A percentile compares a stretch with the other conserved stretches of the same genome.
phyloP scores from a whole-genome alignment of 2,797 vertebrate species.

The Meda fulgida region DNA sequence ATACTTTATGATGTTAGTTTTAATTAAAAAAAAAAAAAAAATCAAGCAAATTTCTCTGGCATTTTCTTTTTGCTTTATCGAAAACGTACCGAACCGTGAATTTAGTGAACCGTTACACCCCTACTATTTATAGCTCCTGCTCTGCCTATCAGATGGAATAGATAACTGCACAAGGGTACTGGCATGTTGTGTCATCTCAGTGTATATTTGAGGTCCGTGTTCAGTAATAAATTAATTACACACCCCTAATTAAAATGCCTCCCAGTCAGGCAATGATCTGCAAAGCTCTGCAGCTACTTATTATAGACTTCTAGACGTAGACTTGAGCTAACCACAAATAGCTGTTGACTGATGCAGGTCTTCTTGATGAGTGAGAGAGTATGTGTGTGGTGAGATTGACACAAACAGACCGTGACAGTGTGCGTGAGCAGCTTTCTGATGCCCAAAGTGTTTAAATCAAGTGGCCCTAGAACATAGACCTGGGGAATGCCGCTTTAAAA shows the following conservation, averaged over 20 bases:
- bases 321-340: slow-evolving; percentile 18
- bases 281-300: slow-evolving; percentile 13
- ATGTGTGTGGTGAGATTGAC: not conserved
- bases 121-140: not conserved
- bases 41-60: too few relatives aligned
- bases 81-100: too few relatives aligned
- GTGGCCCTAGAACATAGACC: not conserved
- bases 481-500: not conserved
- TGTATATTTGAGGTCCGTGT: slow-evolving; percentile 17
- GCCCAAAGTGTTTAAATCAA: not conserved
- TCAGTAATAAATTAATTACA: slow-evolving; percentile 36
- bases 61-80: too few relatives aligned
- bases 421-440: not conserved
- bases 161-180: not conserved
- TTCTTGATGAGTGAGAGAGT: not conserved
- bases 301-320: slow-evolving; percentile 1
- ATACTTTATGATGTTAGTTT: too few relatives aligned
- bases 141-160: not conserved
- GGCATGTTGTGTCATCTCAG: not conserved
- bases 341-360: slow-evolving; percentile 16
- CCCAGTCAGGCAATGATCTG: slow-evolving; percentile 23
- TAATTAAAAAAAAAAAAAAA: too few relatives aligned
- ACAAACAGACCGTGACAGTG: slow-evolving; percentile 6
- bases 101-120: too few relatives aligned
- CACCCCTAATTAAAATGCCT: slow-evolving; percentile 35